Conservation (phyloP, 1,140 invertebrate species). For the Formica selysi region DNA sequence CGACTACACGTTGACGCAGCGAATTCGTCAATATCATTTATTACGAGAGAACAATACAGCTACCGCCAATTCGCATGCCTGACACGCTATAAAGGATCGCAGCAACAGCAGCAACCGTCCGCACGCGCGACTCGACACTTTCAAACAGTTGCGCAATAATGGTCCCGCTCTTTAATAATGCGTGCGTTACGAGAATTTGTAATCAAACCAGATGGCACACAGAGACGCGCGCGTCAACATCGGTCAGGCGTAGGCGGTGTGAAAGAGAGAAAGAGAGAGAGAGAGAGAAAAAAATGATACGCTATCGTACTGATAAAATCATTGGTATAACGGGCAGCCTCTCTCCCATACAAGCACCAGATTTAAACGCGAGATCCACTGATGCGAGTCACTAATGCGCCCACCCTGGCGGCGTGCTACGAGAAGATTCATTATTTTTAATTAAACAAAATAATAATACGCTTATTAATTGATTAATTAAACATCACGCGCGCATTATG, state of each 20-base stretch:
- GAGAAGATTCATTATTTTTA: constrained; percentile 78
- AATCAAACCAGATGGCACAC: constrained; percentile 67
- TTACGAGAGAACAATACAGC: constrained; percentile 71
- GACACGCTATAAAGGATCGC: constrained; percentile 72
- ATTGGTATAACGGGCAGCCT: constrained; percentile 67
- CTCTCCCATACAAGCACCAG: constrained; percentile 48
- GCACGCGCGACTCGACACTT: constrained; percentile 63
- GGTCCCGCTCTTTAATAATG: constrained; percentile 72
- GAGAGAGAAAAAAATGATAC: constrained; percentile 64
- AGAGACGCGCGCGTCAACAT: constrained; percentile 49
- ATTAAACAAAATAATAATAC: constrained; percentile 81
- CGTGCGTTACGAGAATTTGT: constrained; percentile 72
- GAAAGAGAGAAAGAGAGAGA: constrained; percentile 7
- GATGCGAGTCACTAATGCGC: constrained; percentile 26
- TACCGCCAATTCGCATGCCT: constrained; percentile 64
- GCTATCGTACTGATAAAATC: constrained; percentile 73
- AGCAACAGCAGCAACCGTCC: constrained; percentile 25
- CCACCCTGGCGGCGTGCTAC: constrained; percentile 43
- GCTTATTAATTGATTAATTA: constrained; percentile 81
- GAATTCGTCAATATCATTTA: constrained; percentile 75
- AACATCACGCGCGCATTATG: constrained; percentile 73
- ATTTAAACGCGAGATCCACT: constrained; percentile 61
- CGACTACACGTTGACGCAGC: constrained; percentile 50
- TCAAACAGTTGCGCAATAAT: constrained; percentile 66
- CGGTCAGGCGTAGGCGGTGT: constrained; percentile 18